phyloP scores from a whole-genome alignment of 2,888 invertebrate species.

The Napeogenes sylphis region DNA sequence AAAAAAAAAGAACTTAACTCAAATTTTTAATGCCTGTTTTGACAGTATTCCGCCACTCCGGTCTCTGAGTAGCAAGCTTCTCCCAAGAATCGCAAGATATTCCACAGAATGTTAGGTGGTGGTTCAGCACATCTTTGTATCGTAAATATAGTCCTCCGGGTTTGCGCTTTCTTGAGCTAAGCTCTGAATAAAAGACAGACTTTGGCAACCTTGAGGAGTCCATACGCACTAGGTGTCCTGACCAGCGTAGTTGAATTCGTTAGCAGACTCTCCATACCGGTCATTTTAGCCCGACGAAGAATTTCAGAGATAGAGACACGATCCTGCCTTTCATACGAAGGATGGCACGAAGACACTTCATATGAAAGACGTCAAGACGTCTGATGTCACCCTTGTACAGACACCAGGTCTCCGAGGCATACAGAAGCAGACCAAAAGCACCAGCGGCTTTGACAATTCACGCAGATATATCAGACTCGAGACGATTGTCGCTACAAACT shows the following conservation, averaged over 20 bases:
- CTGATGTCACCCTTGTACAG: slow-evolving; percentile 17
- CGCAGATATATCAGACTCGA: no score
- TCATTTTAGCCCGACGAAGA: background rate
- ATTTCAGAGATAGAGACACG: slow-evolving; percentile 16
- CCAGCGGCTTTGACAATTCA: no score
- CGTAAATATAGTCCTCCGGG: slow-evolving; percentile 3
- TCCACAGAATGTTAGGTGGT: slow-evolving; percentile 4
- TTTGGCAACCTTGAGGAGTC: slow-evolving; percentile 5
- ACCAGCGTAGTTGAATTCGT: slow-evolving; percentile 7
- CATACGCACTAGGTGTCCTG: slow-evolving; percentile 7
- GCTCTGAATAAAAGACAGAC: slow-evolving; percentile 10
- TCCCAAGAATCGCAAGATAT: background rate
- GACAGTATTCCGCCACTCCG: background rate
- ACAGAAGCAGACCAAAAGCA: slow-evolving; percentile 9
- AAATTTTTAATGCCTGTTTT: slow-evolving; percentile 7
- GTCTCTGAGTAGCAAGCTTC: background rate
- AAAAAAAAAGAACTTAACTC: no score
- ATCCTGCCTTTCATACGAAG: slow-evolving; percentile 19
- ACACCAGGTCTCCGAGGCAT: slow-evolving; percentile 28
- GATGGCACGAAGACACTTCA: slow-evolving; percentile 16
- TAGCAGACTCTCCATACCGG: slow-evolving; percentile 2
- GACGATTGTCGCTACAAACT: no score
- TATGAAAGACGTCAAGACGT: slow-evolving; percentile 14
- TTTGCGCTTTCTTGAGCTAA: background rate
- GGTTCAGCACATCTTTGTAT: slow-evolving; percentile 12